These are phyloP conservation scores for Probosciger aterrimus DNA, from an alignment of 2,113 vertebrate species.

Conservation along the genomic window DNA sequence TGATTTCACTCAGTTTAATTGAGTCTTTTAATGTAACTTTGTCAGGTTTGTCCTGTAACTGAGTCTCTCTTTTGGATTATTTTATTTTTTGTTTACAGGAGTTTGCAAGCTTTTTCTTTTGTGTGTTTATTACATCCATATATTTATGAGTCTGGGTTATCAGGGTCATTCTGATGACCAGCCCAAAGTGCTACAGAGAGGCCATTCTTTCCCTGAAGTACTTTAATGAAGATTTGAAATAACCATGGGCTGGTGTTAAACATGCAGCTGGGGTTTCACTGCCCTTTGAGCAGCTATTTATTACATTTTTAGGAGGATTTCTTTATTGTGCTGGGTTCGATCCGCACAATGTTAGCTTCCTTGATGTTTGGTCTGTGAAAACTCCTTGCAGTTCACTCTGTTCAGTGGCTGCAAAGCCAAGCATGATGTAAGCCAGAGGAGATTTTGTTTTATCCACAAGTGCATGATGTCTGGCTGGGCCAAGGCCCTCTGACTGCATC, in stretches of 20 bases:
- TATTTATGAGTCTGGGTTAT: neutral
- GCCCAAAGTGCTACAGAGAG: neutral
- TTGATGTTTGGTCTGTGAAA: neutral
- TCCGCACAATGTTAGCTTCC: neutral
- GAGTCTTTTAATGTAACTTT: neutral
- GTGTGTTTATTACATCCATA: neutral
- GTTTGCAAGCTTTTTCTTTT: neutral
- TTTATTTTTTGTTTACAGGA: neutral
- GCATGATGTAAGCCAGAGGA: neutral
- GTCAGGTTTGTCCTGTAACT: neutral
- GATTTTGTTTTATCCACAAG: neutral
- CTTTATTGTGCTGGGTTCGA: rapidly evolving
- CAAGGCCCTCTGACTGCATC: neutral
- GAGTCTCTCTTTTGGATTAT: neutral
- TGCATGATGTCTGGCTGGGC: neutral
- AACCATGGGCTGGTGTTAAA: neutral
- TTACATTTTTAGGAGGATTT: neutral
- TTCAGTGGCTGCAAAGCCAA: neutral
- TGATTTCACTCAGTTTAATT: neutral
- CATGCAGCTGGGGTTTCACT: neutral
- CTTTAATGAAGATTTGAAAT: neutral
- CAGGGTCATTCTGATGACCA: neutral
- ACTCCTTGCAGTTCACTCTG: neutral
- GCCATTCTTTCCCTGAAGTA: neutral
- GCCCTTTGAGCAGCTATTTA: neutral